Conservation (phyloP, 2,888 invertebrate genomes). For the Hydriomena furcata region DNA sequence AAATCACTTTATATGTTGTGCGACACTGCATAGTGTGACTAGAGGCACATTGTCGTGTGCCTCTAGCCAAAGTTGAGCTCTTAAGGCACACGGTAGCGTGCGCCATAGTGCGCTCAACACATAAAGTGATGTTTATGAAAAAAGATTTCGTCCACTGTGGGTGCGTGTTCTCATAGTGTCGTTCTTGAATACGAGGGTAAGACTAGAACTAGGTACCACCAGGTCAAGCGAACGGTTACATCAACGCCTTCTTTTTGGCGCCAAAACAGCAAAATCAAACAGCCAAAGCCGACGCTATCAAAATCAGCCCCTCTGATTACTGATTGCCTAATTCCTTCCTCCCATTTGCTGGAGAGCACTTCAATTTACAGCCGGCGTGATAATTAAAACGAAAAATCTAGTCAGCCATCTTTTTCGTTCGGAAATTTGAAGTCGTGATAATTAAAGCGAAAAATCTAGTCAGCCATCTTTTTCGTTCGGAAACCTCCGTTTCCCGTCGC, state of each 20-base stretch:
- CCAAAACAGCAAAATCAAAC: neutral
- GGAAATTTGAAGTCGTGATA: constrained; percentile 60
- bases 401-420: constrained; percentile 55
- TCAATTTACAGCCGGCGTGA: constrained; percentile 49
- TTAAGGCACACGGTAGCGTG: too few species aligned
- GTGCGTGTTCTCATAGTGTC: too few species aligned
- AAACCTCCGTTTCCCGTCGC: constrained; percentile 54
- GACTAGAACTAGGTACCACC: too few species aligned
- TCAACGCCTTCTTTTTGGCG: neutral
- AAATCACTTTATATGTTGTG: too few species aligned
- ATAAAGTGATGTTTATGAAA: too few species aligned
- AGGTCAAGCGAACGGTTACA: too few species aligned
- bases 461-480: constrained; percentile 57
- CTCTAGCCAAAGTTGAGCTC: too few species aligned
- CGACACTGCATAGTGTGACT: too few species aligned
- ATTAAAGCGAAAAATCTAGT: constrained; percentile 61
- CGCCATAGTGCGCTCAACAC: too few species aligned
- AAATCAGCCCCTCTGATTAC: constrained; percentile 31
- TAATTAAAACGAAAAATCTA: constrained; percentile 64
- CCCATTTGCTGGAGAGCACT: constrained; percentile 40
- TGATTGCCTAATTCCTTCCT: constrained; percentile 33
- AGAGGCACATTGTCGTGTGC: too few species aligned
- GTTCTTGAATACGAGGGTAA: too few species aligned
- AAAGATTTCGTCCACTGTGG: too few species aligned
- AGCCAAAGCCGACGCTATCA: constrained; percentile 27